Conservation (phyloP, 1,140 invertebrate species). For the Drosophila sproati region DNA sequence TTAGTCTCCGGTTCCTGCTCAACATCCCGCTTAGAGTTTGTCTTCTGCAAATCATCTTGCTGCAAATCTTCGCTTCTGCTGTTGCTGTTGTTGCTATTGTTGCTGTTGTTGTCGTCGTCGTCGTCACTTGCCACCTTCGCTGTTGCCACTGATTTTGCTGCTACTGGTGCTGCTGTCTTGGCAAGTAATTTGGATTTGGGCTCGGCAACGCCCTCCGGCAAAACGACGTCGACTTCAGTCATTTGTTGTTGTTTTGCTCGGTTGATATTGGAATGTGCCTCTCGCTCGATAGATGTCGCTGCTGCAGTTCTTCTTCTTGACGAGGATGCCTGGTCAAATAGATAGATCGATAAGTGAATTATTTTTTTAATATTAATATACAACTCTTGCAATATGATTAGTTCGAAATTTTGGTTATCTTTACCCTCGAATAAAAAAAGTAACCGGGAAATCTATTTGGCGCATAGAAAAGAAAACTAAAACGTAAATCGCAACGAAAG, state of each 20-base stretch:
- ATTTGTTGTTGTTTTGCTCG: slow-evolving; percentile 69
- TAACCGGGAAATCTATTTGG: slow-evolving; percentile 69
- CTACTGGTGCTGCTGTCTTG: slow-evolving; percentile 43
- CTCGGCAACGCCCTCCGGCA: slow-evolving; percentile 80
- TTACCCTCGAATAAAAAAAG: background rate
- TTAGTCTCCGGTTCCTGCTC: background rate
- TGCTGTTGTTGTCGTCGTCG: slow-evolving; percentile 13
- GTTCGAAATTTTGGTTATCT: too few species aligned
- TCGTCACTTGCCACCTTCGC: slow-evolving; percentile 12
- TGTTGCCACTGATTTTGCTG: slow-evolving; percentile 1
- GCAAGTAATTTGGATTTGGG: slow-evolving; percentile 68
- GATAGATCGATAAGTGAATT: slow-evolving; percentile 31
- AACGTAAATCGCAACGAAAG: slow-evolving; percentile 57
- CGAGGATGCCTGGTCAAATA: slow-evolving; percentile 31
- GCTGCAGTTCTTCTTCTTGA: slow-evolving; percentile 32
- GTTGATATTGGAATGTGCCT: slow-evolving; percentile 65
- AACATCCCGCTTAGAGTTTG: slow-evolving; percentile 24
- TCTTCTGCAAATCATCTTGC: slow-evolving; percentile 21
- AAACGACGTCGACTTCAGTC: slow-evolving; percentile 84
- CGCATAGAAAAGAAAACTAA: slow-evolving; percentile 70
- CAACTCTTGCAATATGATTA: too few species aligned
- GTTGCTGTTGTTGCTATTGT: slow-evolving; percentile 17
- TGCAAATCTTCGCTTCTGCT: slow-evolving; percentile 4
- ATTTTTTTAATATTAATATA: too few species aligned
- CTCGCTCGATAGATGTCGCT: slow-evolving; percentile 43